phyloP scores from a whole-genome alignment of 2,113 vertebrate genomes.

The Garra rufa region DNA sequence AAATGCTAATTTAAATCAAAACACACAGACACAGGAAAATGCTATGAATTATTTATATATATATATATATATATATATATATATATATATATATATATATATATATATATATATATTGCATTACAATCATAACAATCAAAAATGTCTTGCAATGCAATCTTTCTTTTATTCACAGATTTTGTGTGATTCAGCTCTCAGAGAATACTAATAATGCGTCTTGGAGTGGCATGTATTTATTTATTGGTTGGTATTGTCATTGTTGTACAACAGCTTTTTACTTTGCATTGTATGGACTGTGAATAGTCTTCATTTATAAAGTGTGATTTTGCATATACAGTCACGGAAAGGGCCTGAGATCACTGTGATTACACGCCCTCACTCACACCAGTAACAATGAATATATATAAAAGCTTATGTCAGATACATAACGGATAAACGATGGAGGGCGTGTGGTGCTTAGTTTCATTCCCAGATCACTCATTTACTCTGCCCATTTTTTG shows the following conservation, averaged over 20 bases:
- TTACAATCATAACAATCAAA: no score
- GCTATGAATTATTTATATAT: no score
- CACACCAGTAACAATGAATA: no score
- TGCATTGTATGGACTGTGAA: background rate
- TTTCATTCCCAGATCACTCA: background rate
- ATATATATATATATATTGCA: no score
- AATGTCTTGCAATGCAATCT: background rate
- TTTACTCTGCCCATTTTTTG: background rate
- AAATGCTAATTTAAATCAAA: no score
- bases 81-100: no score
- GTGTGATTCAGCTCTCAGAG: background rate
- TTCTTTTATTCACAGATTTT: background rate
- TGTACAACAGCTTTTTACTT: background rate
- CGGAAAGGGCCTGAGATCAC: no score
- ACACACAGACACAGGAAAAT: no score
- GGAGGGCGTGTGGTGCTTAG: background rate
- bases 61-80: no score
- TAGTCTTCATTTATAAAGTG: background rate
- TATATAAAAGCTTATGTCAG: background rate
- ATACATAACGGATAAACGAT: background rate
- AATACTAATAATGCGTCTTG: background rate
- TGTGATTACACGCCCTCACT: background rate
- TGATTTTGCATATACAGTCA: background rate
- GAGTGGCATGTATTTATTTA: background rate
- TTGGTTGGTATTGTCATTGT: background rate